Conservation (phyloP, 2,113 vertebrate species). For the Alaudala cheleensis region DNA sequence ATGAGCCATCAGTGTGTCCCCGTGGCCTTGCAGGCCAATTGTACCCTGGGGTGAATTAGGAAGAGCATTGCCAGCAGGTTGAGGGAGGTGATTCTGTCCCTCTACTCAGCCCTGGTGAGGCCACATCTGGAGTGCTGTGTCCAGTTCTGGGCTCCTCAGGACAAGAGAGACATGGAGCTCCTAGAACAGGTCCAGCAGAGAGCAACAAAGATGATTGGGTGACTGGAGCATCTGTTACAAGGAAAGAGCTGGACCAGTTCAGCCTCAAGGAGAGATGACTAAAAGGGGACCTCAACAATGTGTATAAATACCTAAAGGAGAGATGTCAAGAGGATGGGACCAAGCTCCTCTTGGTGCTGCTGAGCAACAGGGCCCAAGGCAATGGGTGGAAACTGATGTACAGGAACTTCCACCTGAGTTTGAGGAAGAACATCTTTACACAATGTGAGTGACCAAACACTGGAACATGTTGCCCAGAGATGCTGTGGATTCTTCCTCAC, state of each 20-base stretch:
- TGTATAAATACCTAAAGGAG: not conserved
- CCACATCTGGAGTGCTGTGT: not conserved
- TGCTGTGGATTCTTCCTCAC: not conserved
- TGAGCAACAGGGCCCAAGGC: not conserved
- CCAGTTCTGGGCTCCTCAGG: not conserved
- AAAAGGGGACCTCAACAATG: not conserved
- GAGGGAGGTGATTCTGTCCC: too few species aligned
- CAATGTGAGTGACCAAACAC: not conserved
- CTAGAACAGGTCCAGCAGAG: not conserved
- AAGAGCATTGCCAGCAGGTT: rapidly evolving
- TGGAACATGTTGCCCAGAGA: not conserved
- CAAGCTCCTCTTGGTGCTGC: not conserved
- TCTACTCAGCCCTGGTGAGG: not conserved
- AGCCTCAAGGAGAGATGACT: not conserved
- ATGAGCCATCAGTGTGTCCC: not conserved
- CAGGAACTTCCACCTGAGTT: not conserved
- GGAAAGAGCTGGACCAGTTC: not conserved
- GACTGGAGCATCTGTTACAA: not conserved
- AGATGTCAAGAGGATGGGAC: too few species aligned
- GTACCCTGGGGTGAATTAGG: not conserved
- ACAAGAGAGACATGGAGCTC: not conserved
- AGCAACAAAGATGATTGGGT: rapidly evolving
- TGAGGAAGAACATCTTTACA: not conserved
- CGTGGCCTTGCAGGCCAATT: too few species aligned
- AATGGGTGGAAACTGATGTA: not conserved